Evolutionary conservation across 2,113 vertebrate genomes (phyloP), one percentile per base, ranked within the genome.

Genomic region (Anarhynchus alexandrinus): DNA sequence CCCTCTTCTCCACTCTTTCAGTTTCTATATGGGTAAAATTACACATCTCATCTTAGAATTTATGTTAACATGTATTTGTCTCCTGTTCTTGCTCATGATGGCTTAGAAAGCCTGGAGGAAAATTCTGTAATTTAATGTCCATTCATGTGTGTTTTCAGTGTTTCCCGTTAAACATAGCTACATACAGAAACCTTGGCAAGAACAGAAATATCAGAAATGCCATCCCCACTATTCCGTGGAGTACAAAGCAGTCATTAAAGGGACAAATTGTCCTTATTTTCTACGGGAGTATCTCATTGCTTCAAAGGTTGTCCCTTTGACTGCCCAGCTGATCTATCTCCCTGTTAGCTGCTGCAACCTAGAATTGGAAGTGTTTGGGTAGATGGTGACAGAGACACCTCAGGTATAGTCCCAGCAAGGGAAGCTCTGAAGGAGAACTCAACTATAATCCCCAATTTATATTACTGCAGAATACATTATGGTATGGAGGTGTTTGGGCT

Each of bases 131-230:
- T 83, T 94, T 80, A 62, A 70, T 89, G 93, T 94, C 66, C 70
- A 85, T 92, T 90, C 92, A 81, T 89, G 83, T 93, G 61, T 91
- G 32, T 79, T 87, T 92, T 95, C 77, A 89, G 88, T 67, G 64
- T 61, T 96, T 95, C 25, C 43, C 47, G 45, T 95, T 74, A 72
- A 86, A 64, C 29, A 74, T 5, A 93, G 74, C 55, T 92, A 51
- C 20, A 47, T 5, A 40, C 26, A 71, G 72, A 79, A 87, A 93
- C 15, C 42, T 85, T 91, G 58, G 29, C 79, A 92, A 73, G 57
- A 80, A 15, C 19, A 91, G 62, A 90, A 83, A 61, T 49, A 83
- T 78, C 16, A 67, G 80, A 93, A 92, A 61, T 49, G 30, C 47
- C 0, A 2, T 34, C 43, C 19, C 11, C 42, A 32, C 5, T 74